Evolutionary conservation across 2,113 vertebrate genomes (phyloP), one percentile per base, ranked within the genome.

Genomic region (Lucifuga dentata): DNA sequence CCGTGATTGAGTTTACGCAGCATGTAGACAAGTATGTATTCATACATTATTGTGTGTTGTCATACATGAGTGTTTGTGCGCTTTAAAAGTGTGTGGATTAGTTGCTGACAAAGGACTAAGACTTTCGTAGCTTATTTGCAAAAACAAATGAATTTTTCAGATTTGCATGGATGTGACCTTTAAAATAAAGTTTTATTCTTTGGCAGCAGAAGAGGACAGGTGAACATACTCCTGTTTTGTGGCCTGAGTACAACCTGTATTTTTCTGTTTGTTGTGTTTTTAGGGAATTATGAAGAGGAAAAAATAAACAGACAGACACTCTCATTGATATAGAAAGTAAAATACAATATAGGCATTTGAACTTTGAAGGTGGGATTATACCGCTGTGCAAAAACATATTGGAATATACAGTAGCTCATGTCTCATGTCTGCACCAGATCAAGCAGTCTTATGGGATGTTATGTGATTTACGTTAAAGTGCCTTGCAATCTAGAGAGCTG

Each of bases 11-110:
- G 15, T 56, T 81, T 38, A 7, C n/a, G 5, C 1, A 58, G 12
- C 12, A 78, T 8, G 2, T 83, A 12, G 76, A 88, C 20, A 86
- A 32, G 89, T 88, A 24, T 45, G 84, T 85, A 68, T 29, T 72
- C 1, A 21, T 45, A 1, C 1, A 9, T 55, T 15, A 24, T 21
- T 29, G 23, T 51, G 33, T 57, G 20, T 5, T 33, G 16, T 38
- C 16, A n/a, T 36, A 1, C 8, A 24, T 56, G 3, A 6, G 10
- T 33, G 33, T 5, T 17, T 32, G 16, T n/a, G n/a, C 20, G 20
- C 3, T 1, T 3, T 36, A 11, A 5, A 12, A 19, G 5, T 16
- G 53, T 17, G 15, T 41, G 36, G 4, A 17, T 44, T 11, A 32
- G 23, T 33, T 21, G 20, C 10, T 57, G 3, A 5, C 12, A 15